Base-by-base conservation (phyloP, 2,113 vertebrate species). In the Eubucco bourcierii region DNA sequence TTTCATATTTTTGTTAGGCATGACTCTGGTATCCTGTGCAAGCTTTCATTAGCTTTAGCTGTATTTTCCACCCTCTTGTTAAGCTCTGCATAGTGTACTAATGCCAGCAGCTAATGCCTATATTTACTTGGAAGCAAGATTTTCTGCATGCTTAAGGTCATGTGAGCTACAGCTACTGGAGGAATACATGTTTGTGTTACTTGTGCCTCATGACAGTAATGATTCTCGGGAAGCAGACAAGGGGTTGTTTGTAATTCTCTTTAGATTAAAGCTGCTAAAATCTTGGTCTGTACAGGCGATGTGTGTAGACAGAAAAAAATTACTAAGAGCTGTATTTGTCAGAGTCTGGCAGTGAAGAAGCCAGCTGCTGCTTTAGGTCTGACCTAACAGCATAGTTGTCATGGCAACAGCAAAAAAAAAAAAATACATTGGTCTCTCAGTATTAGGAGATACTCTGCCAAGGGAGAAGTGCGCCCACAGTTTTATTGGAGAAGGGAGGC, bases 301-400 rank as follows among this genome's bases (percentile, higher is more conserved):
- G 1, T 67, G 18, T 44, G 44, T 53, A 61, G 55, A 58, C 12
- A 6, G 8, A 10, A 7, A 10, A 19, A 27, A 28, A 55, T n/a
- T 10, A 25, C 55, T 4, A 15, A 56, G 17, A 50, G 41, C 63
- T 75, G 55, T 37, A 8, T 9, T 55, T 80, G 21, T 46, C 29
- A 46, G 37, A 31, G 52, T 33, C 41, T 74, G 72, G 60, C 50
- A 80, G 25, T 20, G 29, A 68, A 67, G 74, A 41, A 81, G 63
- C 15, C 94, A 79, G 81, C 78, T 85, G 75, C 79, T 90, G 78
- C 90, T 64, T 90, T 66, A 71, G 56, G 56, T 71, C 78, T 79
- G 80, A 47, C 56, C 64, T 71, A 64, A 56, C 33, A 60, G 75
- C 41, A 24, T 1, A 4, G 87, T 63, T 87, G 90, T 74, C 58